Conservation (phyloP, 2,113 vertebrate genomes). For the Telmatochromis brachygnathus region DNA sequence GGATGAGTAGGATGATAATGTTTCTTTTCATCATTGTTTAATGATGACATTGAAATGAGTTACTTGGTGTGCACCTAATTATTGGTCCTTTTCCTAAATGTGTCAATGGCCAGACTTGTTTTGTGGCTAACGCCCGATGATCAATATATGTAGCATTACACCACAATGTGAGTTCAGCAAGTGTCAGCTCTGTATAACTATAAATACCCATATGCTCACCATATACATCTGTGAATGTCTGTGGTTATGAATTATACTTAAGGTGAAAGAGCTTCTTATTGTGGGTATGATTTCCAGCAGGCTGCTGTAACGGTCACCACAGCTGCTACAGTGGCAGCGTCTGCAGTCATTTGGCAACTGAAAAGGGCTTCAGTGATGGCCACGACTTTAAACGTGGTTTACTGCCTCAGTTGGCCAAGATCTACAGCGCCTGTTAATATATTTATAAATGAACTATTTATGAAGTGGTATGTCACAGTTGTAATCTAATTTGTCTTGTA, state of each 20-base stretch:
- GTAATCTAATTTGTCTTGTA: slow-evolving; percentile 44
- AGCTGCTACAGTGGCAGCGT: neutral
- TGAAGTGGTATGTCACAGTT: neutral
- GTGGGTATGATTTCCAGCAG: neutral
- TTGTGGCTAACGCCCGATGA: neutral
- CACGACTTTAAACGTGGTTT: neutral
- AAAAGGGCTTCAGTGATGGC: neutral
- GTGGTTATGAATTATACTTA: neutral
- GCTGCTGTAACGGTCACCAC: neutral
- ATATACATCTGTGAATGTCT: neutral
- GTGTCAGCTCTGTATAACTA: neutral
- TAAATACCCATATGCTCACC: neutral
- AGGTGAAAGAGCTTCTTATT: neutral
- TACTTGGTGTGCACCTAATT: neutral
- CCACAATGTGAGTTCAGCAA: neutral
- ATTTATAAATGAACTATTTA: neutral
- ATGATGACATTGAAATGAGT: neutral
- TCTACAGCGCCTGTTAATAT: neutral
- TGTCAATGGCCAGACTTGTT: neutral
- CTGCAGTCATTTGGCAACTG: neutral
- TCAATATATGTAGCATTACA: neutral
- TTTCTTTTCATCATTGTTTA: neutral
- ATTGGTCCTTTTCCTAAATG: neutral
- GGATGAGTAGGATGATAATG: neutral
- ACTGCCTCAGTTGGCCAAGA: neutral